Percentiles rank a stretch among this genome's conserved stretches.
Conservation (phyloP, 2,797 vertebrate species). For the Oryzias sinensis region DNA sequence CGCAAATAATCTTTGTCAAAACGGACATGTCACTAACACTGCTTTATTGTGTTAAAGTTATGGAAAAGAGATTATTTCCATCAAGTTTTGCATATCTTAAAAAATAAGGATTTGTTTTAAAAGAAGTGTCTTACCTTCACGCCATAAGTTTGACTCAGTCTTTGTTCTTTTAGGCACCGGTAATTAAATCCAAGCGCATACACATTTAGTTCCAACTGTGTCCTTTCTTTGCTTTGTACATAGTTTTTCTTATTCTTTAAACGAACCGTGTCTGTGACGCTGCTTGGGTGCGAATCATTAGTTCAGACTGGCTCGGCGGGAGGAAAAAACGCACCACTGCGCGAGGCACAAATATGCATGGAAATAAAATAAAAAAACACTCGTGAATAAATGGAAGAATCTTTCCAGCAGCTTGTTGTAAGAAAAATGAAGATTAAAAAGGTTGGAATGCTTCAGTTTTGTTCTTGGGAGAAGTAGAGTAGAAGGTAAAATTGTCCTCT, state of each 20-base stretch:
- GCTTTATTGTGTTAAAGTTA: neutral
- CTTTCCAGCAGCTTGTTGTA: neutral
- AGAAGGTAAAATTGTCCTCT: slow-evolving; percentile 27
- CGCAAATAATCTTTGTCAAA: slow-evolving; percentile 4
- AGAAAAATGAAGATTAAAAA: neutral
- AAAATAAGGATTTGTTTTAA: neutral
- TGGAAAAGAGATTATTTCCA: neutral
- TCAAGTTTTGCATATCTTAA: slow-evolving; percentile 26
- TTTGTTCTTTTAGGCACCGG: slow-evolving; percentile 41
- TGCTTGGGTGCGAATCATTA: slow-evolving; percentile 39
- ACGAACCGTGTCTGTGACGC: slow-evolving; percentile 15
- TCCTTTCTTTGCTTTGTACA: slow-evolving; percentile 49
- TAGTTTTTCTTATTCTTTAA: slow-evolving; percentile 37
- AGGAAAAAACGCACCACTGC: neutral
- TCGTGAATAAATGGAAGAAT: slow-evolving; percentile 1
- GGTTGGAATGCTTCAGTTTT: slow-evolving; percentile 4
- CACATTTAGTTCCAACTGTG: slow-evolving; percentile 47
- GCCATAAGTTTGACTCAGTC: slow-evolving; percentile 75
- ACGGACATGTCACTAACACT: neutral
- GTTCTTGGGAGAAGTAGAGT: slow-evolving; percentile 1
- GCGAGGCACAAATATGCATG: slow-evolving; percentile 2
- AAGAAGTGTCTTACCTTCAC: slow-evolving; percentile 74
- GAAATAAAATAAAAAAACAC: neutral
- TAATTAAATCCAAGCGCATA: slow-evolving; percentile 69
- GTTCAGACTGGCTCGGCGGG: slow-evolving; percentile 9